Conservation (phyloP, 2,797 vertebrate species). For the Scleropages formosus region DNA sequence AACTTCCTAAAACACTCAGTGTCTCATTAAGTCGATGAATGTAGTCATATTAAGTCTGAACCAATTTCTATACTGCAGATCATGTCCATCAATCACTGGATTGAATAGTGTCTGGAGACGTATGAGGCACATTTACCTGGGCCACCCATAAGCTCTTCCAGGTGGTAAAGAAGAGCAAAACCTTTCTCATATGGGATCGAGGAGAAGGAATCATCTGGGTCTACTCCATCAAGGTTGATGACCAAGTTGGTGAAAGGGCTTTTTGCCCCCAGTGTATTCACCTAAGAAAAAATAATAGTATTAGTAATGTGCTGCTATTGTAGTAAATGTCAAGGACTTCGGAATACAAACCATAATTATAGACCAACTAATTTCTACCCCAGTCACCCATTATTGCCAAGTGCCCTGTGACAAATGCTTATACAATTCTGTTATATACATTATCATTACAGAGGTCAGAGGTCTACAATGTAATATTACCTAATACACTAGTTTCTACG, state of each 20-base stretch:
- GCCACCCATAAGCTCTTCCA: constrained; percentile 91
- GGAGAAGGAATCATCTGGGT: constrained; percentile 88
- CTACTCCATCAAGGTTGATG: constrained; percentile 74
- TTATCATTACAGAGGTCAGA: too few species aligned
- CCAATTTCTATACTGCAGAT: not conserved
- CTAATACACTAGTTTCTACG: too few species aligned
- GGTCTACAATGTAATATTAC: too few species aligned
- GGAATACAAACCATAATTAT: too few species aligned
- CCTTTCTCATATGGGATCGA: constrained; percentile 95
- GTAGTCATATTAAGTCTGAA: not conserved
- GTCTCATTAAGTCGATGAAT: not conserved
- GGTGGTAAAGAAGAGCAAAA: constrained; percentile 88
- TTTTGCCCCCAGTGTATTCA: constrained; percentile 82
- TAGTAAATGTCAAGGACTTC: too few species aligned
- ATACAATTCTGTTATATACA: too few species aligned
- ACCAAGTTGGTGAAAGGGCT: constrained; percentile 83
- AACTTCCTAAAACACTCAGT: not conserved
- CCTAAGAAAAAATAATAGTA: constrained; percentile 57
- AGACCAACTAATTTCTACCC: too few species aligned
- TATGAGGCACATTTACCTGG: constrained; percentile 69
- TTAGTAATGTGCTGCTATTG: too few species aligned
- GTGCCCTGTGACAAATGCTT: too few species aligned
- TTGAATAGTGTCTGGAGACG: not conserved
- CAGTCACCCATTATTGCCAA: too few species aligned
- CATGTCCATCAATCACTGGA: not conserved